Base-by-base conservation (phyloP, 2,888 invertebrate species). In the Chironomus tentans region DNA sequence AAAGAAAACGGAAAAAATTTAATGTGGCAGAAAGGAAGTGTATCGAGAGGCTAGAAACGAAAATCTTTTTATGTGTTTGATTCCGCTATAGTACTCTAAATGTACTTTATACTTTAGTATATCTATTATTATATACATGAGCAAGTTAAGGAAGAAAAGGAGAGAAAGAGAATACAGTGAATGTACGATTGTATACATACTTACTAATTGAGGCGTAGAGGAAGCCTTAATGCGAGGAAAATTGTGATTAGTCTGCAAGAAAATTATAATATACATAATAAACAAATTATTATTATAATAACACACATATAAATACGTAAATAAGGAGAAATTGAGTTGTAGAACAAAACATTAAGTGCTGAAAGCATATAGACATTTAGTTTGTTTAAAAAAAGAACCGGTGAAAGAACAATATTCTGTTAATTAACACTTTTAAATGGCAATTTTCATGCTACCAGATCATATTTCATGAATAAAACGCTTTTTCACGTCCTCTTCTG, bases 241-340 rank as follows among this genome's bases (percentile, higher is more conserved):
- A 70, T 72, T 72, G 72, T 72, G 72, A 72, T 72, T 72, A 72
- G 72, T 72, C 18, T 28, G 62, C 72, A 62, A 38, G 38, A 38
- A 38, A 38, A 38, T 38, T 38, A 38, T 18, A 70, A 70, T 48
- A 70, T 15, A 70, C 70, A 70, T 46, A 47, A 56, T 56, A 56
- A 56, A 56, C n/a, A 15, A 56, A 56, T 56, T 15, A 56, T 56
- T 15, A 56, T 56, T 5, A 56, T 56, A 56, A 56, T 56, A 56
- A 56, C 10, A 38, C 38, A 38, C 38, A 38, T 18, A 56, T 56
- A 65, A 65, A 65, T 65, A 65, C 21, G 21, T 13, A 56, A 18
- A 56, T 15, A 56, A 15, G 18, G 15, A 56, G 56, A 56, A 56
- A 56, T 56, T 56, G 56, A 56, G 56, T 56, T 56, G 56, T 56